phyloP scores from a whole-genome alignment of 2,113 vertebrate species.

The Lasiurus cinereus region DNA sequence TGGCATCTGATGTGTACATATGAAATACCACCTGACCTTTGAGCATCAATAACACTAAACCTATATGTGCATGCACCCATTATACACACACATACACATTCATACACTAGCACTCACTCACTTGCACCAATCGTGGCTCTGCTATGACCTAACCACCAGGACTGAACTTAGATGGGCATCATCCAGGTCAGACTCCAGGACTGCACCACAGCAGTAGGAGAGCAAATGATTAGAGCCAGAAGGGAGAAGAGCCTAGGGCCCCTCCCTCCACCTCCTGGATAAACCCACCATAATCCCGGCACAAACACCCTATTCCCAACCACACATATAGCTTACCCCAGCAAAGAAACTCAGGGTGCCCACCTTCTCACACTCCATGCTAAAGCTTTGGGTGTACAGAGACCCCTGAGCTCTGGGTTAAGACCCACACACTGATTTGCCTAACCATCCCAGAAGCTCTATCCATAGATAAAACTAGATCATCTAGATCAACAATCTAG shows the following conservation, averaged over 20 bases:
- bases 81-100: not conserved
- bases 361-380: not conserved
- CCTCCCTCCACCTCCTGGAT: not conserved
- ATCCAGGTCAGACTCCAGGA: not conserved
- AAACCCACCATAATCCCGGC: not conserved
- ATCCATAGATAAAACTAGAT: not conserved
- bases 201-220: not conserved
- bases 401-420: not conserved
- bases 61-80: not conserved
- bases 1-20: not conserved
- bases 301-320: not conserved
- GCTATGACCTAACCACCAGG: not conserved
- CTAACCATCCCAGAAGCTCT: not conserved
- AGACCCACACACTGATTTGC: not conserved
- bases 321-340: not conserved
- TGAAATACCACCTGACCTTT: not conserved
- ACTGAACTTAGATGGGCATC: not conserved
- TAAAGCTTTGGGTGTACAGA: not conserved
- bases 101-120: not conserved
- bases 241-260: not conserved
- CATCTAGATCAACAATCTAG: conserved; percentile 6
- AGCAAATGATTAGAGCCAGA: not conserved
- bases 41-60: not conserved
- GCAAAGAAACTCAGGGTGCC: not conserved
- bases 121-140: not conserved